Evolutionary conservation across 1,140 invertebrate genomes (phyloP), one percentile per base, ranked within the genome.

Genomic region (Cydia splendana): DNA sequence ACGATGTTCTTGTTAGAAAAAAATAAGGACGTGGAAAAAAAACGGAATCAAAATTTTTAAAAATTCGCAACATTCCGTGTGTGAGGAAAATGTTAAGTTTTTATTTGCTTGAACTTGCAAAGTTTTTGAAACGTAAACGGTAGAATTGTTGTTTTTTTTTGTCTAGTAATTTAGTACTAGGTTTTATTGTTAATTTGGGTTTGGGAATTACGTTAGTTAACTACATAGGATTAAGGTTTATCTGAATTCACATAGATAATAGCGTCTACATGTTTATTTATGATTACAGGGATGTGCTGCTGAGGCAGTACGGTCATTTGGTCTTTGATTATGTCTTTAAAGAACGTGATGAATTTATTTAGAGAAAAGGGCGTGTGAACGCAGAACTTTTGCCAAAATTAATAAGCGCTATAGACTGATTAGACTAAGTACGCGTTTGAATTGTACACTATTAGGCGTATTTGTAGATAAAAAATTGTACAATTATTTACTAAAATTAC

Each of bases 381-480:
- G 34, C 71, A 82, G 86, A 87, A 84, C 84, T 83, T 84, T 86
- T 90, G 89, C 87, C 89, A 90, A 93, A 93, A 91, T 88, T 92
- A 89, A 92, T 91, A 91, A 91, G 85, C 91, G 89, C 91, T 93
- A 93, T 93, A 93, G 91, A 93, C 91, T 93, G 91, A 93, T 90
- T 93, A 93, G 91, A 92, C 83, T 93, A 93, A 93, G 90, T 84
- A 87, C 88, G 86, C 88, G 86, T 92, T 91, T 89, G 84, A 87
- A 88, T 91, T 91, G 91, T 91, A 92, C 89, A 93, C 90, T 93
- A 91, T 92, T 92, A 93, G 90, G 91, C 91, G 83, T 93, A 93
- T 91, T 90, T 90, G 82, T 90, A 91, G 86, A 90, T 87, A 89
- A 89, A 92, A 92, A 90, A 79, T 62, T 92, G 89, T 91, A 90